A percentile compares a stretch with the other conserved stretches of the same genome.
These are phyloP conservation scores for Herpailurus yagouaroundi DNA, from an alignment of 2,113 vertebrate genomes.

Conservation along the genomic window DNA sequence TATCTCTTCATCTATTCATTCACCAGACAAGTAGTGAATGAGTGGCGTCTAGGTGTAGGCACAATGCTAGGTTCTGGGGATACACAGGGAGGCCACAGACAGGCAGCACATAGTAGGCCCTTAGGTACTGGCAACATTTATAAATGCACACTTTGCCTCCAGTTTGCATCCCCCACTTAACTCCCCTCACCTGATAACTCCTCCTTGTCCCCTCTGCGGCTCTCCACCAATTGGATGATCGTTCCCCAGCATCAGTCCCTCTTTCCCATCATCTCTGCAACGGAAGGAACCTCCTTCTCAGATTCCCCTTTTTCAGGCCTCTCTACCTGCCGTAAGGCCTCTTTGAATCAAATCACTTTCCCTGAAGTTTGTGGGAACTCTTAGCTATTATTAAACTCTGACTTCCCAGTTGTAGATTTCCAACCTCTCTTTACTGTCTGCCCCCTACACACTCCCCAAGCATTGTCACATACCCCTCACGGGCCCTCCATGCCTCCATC, in stretches of 20 bases:
- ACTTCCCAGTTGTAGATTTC: background rate
- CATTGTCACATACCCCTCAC: fast-evolving
- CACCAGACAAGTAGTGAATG: background rate
- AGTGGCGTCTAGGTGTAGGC: background rate
- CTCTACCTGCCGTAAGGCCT: background rate
- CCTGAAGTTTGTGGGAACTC: background rate
- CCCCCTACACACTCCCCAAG: background rate
- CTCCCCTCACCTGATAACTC: background rate
- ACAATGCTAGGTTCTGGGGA: background rate
- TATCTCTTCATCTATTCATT: background rate
- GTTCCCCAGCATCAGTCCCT: background rate
- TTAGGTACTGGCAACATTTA: background rate
- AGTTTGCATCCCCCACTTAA: background rate
- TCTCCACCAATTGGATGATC: background rate
- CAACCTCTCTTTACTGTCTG: background rate
- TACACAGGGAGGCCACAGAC: background rate
- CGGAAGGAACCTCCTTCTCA: background rate
- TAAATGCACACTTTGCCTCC: background rate
- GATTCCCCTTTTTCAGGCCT: background rate
- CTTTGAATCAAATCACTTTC: background rate
- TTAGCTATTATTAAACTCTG: background rate
- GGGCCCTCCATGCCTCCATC: background rate
- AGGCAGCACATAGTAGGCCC: background rate
- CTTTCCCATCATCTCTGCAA: background rate
- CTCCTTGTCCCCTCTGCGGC: background rate